Percentiles rank a stretch among this genome's conserved stretches.
These are phyloP conservation scores for Galemys pyrenaicus DNA, from an alignment of 2,113 vertebrate species.

Conservation along the genomic window DNA sequence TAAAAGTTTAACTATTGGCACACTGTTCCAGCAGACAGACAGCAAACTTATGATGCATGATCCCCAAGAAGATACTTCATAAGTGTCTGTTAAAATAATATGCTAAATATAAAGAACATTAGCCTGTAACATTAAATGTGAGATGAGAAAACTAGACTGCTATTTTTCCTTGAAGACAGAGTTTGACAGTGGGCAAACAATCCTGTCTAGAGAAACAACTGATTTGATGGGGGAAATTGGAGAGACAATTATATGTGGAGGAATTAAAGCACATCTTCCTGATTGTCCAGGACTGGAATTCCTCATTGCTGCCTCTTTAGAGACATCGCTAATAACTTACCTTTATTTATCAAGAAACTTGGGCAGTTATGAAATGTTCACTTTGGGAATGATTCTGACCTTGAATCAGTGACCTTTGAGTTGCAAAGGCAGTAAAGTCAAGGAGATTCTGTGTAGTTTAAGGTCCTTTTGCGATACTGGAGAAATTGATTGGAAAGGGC, in stretches of 20 bases:
- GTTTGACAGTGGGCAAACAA: not conserved
- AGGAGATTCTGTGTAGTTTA: slow-evolving; percentile 38
- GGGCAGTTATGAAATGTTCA: not conserved
- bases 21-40: not conserved
- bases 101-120: not conserved
- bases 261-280: not conserved
- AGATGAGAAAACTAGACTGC: not conserved
- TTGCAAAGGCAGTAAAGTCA: slow-evolving; percentile 57
- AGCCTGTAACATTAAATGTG: not conserved
- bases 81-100: not conserved
- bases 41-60: not conserved
- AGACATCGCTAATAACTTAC: not conserved
- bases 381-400: not conserved
- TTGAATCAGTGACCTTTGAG: not conserved
- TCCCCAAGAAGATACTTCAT: not conserved
- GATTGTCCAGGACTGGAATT: not conserved
- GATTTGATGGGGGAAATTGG: not conserved
- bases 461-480: not conserved
- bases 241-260: not conserved
- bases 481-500: not conserved
- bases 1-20: not conserved
- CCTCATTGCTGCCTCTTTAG: not conserved
- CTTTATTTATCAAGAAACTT: not conserved
- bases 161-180: not conserved
- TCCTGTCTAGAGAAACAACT: not conserved